Evolutionary conservation across 2,888 invertebrate genomes (phyloP).

Genomic region (Allygus modestus): DNA sequence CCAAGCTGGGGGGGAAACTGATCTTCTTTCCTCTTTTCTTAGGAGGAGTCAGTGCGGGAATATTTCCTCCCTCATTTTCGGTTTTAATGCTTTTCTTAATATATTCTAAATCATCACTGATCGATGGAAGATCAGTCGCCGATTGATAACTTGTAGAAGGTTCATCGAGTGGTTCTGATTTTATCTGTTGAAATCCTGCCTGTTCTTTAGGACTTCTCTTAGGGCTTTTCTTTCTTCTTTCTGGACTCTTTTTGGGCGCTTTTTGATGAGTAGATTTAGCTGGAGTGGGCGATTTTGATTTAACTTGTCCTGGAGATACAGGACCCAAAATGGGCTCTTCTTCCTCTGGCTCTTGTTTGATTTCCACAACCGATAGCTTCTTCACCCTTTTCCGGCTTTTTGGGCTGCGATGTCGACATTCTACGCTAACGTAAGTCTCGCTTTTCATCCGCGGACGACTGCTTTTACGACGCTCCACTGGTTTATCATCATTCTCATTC

Average conservation of each 20-base stretch:
- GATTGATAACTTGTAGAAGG: slow-evolving; percentile 30
- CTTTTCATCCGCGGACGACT: slow-evolving; percentile 18
- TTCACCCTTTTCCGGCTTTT: slow-evolving; percentile 22
- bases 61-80: neutral
- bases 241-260: neutral
- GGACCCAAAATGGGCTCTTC: slow-evolving; percentile 8
- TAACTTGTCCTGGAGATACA: neutral
- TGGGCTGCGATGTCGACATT: slow-evolving; percentile 35
- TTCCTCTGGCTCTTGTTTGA: slow-evolving; percentile 40
- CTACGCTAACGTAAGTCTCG: slow-evolving; percentile 35
- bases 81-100: slow-evolving; percentile 8
- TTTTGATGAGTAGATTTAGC: neutral
- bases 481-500: neutral
- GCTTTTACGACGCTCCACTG: slow-evolving; percentile 18
- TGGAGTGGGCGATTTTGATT: neutral
- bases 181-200: neutral
- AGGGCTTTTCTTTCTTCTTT: slow-evolving; percentile 20
- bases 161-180: slow-evolving; percentile 27
- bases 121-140: neutral
- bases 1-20: neutral
- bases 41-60: neutral
- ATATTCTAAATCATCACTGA: slow-evolving; percentile 32
- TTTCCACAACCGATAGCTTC: slow-evolving; percentile 17
- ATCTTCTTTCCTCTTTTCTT: slow-evolving; percentile 38
- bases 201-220: neutral